Evolutionary conservation across 2,113 vertebrate species (phyloP).

Genomic region (Holacanthus passer): DNA sequence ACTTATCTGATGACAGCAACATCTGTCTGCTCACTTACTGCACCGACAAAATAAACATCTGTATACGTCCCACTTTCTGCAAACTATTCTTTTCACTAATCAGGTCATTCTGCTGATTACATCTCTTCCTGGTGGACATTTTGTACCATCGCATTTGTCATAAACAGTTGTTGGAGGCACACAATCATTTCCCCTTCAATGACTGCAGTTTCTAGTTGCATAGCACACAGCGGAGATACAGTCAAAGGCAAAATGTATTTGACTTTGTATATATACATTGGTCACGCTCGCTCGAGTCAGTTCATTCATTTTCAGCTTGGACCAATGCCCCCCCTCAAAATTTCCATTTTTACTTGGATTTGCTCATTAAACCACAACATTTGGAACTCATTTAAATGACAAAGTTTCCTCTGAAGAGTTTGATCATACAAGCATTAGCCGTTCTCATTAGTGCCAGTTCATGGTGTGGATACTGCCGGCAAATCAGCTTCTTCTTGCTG

Average conservation of each 20-base stretch:
- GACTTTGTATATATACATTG: slow-evolving; percentile 23
- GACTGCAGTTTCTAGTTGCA: slow-evolving; percentile 68
- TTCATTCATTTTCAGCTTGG: slow-evolving; percentile 30
- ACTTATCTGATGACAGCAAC: slow-evolving; percentile 7
- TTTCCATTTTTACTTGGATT: slow-evolving; percentile 4
- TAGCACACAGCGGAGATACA: slow-evolving; percentile 58
- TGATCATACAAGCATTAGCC: slow-evolving; percentile 6
- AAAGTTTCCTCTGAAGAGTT: slow-evolving; percentile 1
- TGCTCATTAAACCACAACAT: slow-evolving; percentile 31
- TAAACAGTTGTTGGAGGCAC: slow-evolving; percentile 53
- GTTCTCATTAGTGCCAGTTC: slow-evolving; percentile 14
- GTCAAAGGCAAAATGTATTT: slow-evolving; percentile 25
- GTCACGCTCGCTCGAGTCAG: slow-evolving; percentile 17
- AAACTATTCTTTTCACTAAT: slow-evolving; percentile 2
- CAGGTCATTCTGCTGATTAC: slow-evolving; percentile 40
- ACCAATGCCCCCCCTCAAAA: background rate
- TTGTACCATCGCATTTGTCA: slow-evolving; percentile 71
- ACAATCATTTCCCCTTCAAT: slow-evolving; percentile 40
- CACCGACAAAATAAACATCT: slow-evolving; percentile 33
- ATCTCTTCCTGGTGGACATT: slow-evolving; percentile 45
- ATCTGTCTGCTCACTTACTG: slow-evolving; percentile 37
- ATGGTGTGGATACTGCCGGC: background rate
- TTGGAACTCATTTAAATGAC: slow-evolving; percentile 19
- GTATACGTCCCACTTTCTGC: slow-evolving; percentile 26
- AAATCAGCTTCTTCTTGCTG: background rate